Base-by-base conservation (phyloP, 2,888 invertebrate genomes). In the Drosophila peninsularis region DNA sequence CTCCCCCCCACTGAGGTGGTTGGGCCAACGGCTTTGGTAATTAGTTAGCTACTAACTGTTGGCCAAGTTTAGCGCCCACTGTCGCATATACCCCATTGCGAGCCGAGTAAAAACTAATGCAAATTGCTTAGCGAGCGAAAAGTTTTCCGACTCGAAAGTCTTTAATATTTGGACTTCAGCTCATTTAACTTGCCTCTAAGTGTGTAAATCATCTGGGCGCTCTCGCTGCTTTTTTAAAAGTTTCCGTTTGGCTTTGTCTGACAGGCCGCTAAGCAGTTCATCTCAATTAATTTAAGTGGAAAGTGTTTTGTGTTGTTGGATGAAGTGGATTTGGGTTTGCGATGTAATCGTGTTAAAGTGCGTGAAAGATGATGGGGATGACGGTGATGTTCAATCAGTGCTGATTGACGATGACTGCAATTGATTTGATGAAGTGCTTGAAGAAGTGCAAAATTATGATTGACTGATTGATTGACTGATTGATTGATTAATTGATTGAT, bases 1-100 rank as follows among this genome's bases (percentile, higher is more conserved):
- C 10, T 10, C 32, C 10, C 11, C 32, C 11, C 32, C 4, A 17
- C 14, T 19, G 3, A n/a, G n/a, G n/a, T n/a, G n/a, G n/a, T n/a
- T n/a, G n/a, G n/a, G n/a, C n/a, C 3, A 9, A 19, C n/a, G 63
- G 52, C 56, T 80, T 81, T 54, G 67, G 65, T 78, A 81, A 78
- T 81, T 81, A 80, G 84, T 82, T 82, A 71, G 80, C 57, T 65
- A 71, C 71, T 82, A 68, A 80, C 69, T 71, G 64, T 49, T 68
- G 34, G 47, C 65, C 56, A 75, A 80, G 69, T 72, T 82, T 6
- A 32, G 47, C 32, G 17, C 47, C 32, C 47, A 19, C 34, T 42
- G 30, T 50, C 50, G 34, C 47, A 32, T 14, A 21, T 10, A 34
- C 49, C 36, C 30, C 37, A 62, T 17, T n/a, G 50, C 44, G 34